phyloP scores from a whole-genome alignment of 2,797 vertebrate species.

The Phataginus tetradactyla region DNA sequence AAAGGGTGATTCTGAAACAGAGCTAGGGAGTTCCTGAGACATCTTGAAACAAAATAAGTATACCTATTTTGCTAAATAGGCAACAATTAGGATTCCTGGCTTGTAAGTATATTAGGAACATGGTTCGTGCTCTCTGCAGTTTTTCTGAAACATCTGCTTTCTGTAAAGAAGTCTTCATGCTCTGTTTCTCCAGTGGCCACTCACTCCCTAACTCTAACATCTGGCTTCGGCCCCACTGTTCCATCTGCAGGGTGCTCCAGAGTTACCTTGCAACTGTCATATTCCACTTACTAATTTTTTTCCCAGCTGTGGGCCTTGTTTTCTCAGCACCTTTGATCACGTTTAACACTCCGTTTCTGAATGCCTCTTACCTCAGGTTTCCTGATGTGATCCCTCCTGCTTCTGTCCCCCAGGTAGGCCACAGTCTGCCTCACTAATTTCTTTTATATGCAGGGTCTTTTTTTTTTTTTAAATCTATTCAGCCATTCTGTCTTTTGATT shows the following conservation, averaged over 20 bases:
- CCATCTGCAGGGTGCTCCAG: background rate
- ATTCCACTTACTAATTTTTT: background rate
- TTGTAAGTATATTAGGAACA: background rate
- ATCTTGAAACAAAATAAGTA: background rate
- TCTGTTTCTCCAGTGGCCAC: background rate
- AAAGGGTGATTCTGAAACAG: conserved; percentile 6
- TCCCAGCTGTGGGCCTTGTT: background rate
- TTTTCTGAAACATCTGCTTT: conserved; percentile 48
- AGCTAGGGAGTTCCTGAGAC: background rate
- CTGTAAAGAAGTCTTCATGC: background rate
- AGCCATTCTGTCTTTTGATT: background rate
- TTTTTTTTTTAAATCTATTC: background rate
- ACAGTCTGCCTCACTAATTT: background rate
- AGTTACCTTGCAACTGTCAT: background rate
- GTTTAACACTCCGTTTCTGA: background rate
- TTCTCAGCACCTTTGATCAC: background rate
- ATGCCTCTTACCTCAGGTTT: background rate
- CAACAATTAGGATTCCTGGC: background rate
- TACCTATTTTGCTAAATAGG: background rate
- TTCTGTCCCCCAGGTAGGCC: background rate
- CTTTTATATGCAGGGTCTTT: background rate
- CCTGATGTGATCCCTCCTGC: background rate
- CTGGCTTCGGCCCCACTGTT: background rate
- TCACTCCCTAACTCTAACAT: background rate
- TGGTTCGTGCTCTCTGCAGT: background rate